phyloP scores from a whole-genome alignment of 2,113 vertebrate species.

The Stigmatopora nigra region DNA sequence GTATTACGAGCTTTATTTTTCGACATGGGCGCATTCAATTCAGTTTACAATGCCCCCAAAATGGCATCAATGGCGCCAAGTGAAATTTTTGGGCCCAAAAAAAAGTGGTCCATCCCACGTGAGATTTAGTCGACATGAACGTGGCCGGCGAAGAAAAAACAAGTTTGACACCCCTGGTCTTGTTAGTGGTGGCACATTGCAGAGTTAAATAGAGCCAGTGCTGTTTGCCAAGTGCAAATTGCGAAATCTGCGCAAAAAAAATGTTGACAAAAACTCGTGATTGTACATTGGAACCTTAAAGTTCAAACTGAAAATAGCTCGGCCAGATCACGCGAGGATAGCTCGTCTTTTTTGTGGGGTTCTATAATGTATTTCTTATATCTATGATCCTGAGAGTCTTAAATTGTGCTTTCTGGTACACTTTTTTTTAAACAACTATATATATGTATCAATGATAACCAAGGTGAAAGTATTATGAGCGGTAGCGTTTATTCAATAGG shows the following conservation, averaged over 20 bases:
- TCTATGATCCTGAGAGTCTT: conserved; percentile 68
- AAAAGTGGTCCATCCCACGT: too few relatives aligned
- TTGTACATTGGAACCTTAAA: conserved; percentile 9
- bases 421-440: conserved; percentile 1
- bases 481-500: conserved; percentile 42
- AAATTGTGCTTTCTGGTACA: conserved; percentile 71
- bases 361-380: too few relatives aligned
- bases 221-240: neutral
- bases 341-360: too few relatives aligned
- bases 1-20: too few relatives aligned
- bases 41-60: too few relatives aligned
- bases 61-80: too few relatives aligned
- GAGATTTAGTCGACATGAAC: too few relatives aligned
- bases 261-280: neutral
- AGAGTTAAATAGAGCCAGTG: neutral
- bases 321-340: too few relatives aligned
- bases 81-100: too few relatives aligned
- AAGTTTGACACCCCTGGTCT: too few relatives aligned
- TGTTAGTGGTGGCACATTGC: conserved; percentile 1
- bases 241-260: neutral
- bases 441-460: conserved; percentile 32
- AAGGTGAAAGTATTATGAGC: conserved; percentile 30
- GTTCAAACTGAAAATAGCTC: neutral
- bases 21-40: too few relatives aligned
- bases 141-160: too few relatives aligned